Evolutionary conservation across 2,113 vertebrate species (phyloP).

Genomic region (Nettapus auritus): DNA sequence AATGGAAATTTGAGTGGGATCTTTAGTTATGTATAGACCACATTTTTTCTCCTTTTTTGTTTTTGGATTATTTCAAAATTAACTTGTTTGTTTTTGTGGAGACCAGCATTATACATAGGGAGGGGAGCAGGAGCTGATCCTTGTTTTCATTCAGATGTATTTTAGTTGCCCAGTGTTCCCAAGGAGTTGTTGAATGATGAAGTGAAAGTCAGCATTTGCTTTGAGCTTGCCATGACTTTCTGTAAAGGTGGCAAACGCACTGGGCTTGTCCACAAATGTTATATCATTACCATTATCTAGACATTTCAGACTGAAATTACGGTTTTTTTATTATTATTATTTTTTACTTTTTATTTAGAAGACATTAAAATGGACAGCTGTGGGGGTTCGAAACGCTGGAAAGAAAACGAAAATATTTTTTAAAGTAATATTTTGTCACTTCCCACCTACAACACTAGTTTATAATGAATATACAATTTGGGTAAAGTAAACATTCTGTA

Average conservation of each 20-base stretch:
- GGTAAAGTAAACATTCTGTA: not conserved
- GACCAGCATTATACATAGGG: not conserved
- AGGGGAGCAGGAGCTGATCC: not conserved
- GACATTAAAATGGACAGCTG: fast-evolving
- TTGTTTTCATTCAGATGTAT: not conserved
- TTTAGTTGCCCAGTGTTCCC: not conserved
- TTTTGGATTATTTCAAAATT: not conserved
- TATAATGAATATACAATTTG: not conserved
- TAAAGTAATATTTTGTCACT: not conserved
- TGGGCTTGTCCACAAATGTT: not conserved
- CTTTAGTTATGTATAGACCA: not conserved
- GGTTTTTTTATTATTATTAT: not conserved
- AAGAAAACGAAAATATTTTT: not conserved
- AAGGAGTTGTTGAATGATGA: fast-evolving
- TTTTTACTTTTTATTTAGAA: not conserved
- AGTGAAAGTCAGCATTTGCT: not conserved
- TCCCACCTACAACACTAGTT: not conserved
- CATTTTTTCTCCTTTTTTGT: not conserved
- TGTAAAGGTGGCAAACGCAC: not conserved
- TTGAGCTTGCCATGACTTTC: fast-evolving
- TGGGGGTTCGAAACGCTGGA: not conserved
- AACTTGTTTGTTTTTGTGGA: not conserved
- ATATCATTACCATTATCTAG: not conserved
- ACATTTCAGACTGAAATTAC: not conserved
- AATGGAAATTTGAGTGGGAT: not conserved